A percentile compares a stretch with the other conserved stretches of the same genome.
Evolutionary conservation across 2,113 vertebrate species (phyloP).

Genomic region (Macroglossus sobrinus): DNA sequence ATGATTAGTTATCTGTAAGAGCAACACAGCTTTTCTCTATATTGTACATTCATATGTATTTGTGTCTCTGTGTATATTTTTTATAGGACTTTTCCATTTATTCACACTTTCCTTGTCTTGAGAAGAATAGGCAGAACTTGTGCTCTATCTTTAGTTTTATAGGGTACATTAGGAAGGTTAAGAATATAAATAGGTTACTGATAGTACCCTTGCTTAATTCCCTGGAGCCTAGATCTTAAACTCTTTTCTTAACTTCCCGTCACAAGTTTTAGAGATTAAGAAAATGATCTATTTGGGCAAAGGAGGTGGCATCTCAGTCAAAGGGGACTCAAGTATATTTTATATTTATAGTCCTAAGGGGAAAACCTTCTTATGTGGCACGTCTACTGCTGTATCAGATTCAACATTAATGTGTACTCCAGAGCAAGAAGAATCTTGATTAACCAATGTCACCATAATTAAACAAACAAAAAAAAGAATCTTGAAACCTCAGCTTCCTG

Average conservation of each 20-base stretch:
- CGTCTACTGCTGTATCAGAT: neutral
- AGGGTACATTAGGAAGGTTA: neutral
- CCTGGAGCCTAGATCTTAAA: neutral
- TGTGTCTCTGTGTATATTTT: neutral
- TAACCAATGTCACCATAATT: no score
- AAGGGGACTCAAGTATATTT: neutral
- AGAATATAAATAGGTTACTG: neutral
- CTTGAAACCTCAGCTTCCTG: neutral
- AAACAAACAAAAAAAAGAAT: neutral
- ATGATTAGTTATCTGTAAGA: neutral
- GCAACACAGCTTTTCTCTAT: neutral
- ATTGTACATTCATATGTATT: neutral
- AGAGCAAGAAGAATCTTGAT: neutral
- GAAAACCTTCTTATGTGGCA: neutral
- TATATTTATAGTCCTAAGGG: neutral
- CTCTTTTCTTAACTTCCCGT: neutral
- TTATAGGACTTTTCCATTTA: neutral
- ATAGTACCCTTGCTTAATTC: neutral
- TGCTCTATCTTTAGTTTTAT: neutral
- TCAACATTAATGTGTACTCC: neutral
- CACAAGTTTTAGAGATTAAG: neutral
- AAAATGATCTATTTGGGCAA: neutral
- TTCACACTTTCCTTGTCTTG: neutral
- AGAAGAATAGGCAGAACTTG: neutral
- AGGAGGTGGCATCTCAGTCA: neutral